Conservation (phyloP, 2,113 vertebrate species). For the Acinonyx jubatus region DNA sequence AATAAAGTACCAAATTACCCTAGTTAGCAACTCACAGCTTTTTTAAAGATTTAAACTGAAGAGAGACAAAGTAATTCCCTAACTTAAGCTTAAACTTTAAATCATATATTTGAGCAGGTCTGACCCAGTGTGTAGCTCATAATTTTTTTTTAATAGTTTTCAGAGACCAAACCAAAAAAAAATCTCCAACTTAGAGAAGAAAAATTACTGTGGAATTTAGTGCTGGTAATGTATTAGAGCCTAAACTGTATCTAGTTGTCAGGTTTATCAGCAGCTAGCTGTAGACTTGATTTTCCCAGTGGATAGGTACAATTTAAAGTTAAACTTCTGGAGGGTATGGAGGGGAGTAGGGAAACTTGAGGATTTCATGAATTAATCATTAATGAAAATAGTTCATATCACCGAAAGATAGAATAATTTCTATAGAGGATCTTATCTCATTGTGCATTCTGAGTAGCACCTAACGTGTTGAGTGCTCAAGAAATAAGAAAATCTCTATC, state of each 20-base stretch:
- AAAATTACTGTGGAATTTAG: background rate
- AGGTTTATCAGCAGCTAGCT: background rate
- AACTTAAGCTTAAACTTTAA: background rate
- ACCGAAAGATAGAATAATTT: background rate
- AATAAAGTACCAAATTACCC: background rate
- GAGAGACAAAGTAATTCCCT: background rate
- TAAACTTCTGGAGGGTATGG: background rate
- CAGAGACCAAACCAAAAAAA: background rate
- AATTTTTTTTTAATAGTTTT: background rate
- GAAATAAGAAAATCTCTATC: background rate
- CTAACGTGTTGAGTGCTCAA: background rate
- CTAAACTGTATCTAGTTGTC: background rate
- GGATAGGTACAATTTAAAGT: background rate
- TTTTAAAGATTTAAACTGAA: background rate
- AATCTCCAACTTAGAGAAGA: background rate
- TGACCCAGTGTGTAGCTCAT: background rate
- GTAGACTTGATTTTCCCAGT: constrained; percentile 6
- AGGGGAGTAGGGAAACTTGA: background rate
- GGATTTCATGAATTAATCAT: background rate
- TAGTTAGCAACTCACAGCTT: background rate
- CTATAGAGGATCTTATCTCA: background rate
- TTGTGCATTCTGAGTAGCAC: background rate
- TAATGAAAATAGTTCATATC: background rate
- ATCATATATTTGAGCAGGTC: background rate
- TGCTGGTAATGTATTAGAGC: background rate